phyloP scores from a whole-genome alignment of 2,797 vertebrate genomes.

The Sebastes miniatus region DNA sequence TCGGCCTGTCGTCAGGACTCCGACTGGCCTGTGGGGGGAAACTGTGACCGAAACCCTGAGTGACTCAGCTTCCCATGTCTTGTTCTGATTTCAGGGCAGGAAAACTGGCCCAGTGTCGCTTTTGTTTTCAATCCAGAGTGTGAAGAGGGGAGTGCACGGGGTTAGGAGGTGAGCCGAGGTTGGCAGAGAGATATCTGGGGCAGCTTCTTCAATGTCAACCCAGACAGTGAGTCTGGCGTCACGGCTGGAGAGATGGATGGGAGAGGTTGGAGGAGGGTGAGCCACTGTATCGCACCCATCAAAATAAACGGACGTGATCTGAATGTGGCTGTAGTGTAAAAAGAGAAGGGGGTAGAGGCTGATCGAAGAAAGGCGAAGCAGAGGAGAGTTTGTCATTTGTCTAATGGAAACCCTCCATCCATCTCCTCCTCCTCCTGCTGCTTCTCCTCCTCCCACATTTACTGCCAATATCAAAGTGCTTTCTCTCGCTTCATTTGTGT shows the following conservation, averaged over 20 bases:
- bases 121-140: slow-evolving; percentile 14
- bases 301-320: slow-evolving; percentile 66
- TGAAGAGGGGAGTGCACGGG: background rate
- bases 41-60: slow-evolving; percentile 21
- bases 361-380: slow-evolving; percentile 27
- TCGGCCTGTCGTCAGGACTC: slow-evolving; percentile 37
- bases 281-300: slow-evolving; percentile 40
- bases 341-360: slow-evolving; percentile 16
- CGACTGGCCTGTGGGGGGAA: slow-evolving; percentile 10
- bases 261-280: background rate
- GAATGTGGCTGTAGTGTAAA: slow-evolving; percentile 51
- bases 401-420: slow-evolving; percentile 70
- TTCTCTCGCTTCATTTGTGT: background rate
- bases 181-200: slow-evolving; percentile 42
- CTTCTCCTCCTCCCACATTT: slow-evolving; percentile 18
- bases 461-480: slow-evolving; percentile 35
- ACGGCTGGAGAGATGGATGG: slow-evolving; percentile 45
- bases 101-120: background rate
- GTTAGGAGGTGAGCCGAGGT: slow-evolving; percentile 1
- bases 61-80: slow-evolving; percentile 56
- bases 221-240: slow-evolving; percentile 65
- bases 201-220: slow-evolving; percentile 76
- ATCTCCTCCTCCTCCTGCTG: background rate
- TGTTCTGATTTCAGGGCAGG: slow-evolving; percentile 7
- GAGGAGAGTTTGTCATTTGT: slow-evolving; percentile 70